phyloP scores from a whole-genome alignment of 1,140 invertebrate species.

The fruit fly (Drosophila melanogaster) region Release_6_plus_ISO1_MT NT_037436.4:16449001-16449500 shows the following conservation, averaged over 20 bases:
- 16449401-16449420: too few relatives aligned
- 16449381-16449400: too few relatives aligned
- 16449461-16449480: constrained; percentile 18
- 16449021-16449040: constrained; percentile 81
- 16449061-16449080: constrained; percentile 77
- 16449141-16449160: too few relatives aligned
- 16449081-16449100: constrained; percentile 33
- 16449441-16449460: constrained; percentile 34
- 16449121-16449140: background rate
- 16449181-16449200: background rate
- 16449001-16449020: constrained; percentile 72
- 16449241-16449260: background rate
- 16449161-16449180: too few relatives aligned
- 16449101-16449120: constrained; percentile 17
- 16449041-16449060: constrained; percentile 73
- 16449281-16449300: background rate
- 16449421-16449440: background rate
- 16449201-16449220: background rate
- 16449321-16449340: too few relatives aligned
- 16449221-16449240: background rate
- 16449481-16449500: constrained; percentile 29
- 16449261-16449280: background rate
- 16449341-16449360: too few relatives aligned
- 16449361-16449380: too few relatives aligned
- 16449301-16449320: background rate